These are phyloP conservation scores for Aspidoscelis tigris DNA, from an alignment of 2,113 vertebrate species.

Conservation along the genomic window DNA sequence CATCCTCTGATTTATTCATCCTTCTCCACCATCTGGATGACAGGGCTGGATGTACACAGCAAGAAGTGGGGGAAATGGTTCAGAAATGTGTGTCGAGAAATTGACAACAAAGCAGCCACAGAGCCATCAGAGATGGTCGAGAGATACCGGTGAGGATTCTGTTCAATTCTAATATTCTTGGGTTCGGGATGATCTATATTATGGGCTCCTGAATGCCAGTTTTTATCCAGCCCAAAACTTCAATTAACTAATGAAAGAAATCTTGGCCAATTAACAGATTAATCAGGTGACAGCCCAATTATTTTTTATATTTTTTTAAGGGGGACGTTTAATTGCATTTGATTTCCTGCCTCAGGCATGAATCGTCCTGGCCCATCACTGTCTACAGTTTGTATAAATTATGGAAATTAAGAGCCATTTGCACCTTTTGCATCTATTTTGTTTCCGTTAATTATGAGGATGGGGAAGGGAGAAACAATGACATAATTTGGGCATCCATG, in stretches of 20 bases:
- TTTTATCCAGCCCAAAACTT: not conserved
- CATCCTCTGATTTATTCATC: not conserved
- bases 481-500: not conserved
- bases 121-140: not conserved
- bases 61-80: not conserved
- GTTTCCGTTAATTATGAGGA: not conserved
- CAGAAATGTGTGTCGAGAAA: not conserved
- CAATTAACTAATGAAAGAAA: not conserved
- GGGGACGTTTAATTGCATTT: not conserved
- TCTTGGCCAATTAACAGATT: constrained; percentile 17
- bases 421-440: constrained; percentile 13
- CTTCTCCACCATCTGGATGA: not conserved
- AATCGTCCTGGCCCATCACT: not conserved
- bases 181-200: no score
- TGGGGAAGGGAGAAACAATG: not conserved
- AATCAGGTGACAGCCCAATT: not conserved
- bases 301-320: not conserved
- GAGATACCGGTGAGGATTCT: no score
- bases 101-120: not conserved
- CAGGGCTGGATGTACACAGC: not conserved
- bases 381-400: constrained; percentile 16
- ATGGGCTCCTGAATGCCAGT: not conserved
- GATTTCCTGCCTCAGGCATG: constrained; percentile 12
- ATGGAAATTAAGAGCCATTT: constrained; percentile 24
- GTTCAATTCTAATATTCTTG: no score